These are phyloP conservation scores for Apocheima hispidaria DNA, from an alignment of 2,888 invertebrate genomes.

Conservation along the genomic window DNA sequence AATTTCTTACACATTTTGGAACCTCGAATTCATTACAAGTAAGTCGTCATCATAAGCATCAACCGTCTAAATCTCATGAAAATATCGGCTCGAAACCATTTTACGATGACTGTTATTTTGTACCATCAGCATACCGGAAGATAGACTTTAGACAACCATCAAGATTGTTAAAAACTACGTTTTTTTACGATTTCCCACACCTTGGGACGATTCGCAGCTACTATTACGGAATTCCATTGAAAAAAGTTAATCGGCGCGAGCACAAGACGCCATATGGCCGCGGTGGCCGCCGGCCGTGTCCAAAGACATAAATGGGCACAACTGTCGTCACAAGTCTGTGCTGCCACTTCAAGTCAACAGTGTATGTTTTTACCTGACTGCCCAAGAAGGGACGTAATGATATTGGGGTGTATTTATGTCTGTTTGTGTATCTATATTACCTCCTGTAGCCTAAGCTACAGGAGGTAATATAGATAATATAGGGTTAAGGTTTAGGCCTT, in stretches of 20 bases:
- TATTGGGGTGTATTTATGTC: no score
- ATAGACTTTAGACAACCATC: constrained; percentile 5
- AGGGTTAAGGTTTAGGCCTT: no score
- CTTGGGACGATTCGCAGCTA: constrained; percentile 61
- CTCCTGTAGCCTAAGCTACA: no score
- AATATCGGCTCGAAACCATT: neutral
- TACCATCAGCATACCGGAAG: constrained; percentile 18
- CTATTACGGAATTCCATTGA: constrained; percentile 72
- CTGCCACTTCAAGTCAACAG: constrained; percentile 4
- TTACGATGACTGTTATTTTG: constrained; percentile 20
- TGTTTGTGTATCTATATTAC: no score
- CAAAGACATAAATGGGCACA: constrained; percentile 84
- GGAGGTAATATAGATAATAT: no score
- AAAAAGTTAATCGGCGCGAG: constrained; percentile 66
- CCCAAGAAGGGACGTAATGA: no score
- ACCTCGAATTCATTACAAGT: neutral
- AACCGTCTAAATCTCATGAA: constrained; percentile 3
- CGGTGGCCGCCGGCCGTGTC: constrained; percentile 80
- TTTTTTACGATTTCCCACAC: constrained; percentile 62
- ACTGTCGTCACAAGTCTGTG: constrained; percentile 73
- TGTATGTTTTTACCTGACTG: neutral
- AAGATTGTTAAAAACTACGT: constrained; percentile 15
- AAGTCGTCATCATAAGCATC: neutral
- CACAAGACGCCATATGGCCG: constrained; percentile 81
- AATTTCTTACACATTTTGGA: neutral